Evolutionary conservation across 1,140 invertebrate species (phyloP).

Genomic region (Augochlora pura): DNA sequence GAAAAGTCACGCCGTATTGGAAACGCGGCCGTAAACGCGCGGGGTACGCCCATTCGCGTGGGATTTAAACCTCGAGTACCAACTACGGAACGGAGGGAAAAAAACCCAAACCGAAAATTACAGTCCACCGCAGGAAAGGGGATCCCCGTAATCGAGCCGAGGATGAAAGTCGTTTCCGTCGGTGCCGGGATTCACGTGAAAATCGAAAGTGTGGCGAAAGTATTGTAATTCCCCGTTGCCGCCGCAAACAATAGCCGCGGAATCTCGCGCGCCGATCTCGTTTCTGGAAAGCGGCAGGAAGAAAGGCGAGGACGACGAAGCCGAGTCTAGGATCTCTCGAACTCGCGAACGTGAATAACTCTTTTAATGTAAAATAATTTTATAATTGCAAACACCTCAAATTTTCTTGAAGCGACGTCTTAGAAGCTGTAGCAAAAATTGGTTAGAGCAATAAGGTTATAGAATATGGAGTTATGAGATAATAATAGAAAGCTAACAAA

Average conservation of each 20-base stretch:
- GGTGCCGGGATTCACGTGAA: constrained; percentile 48
- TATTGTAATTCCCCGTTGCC: constrained; percentile 45
- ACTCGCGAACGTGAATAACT: too few relatives aligned
- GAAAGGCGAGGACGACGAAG: too few relatives aligned
- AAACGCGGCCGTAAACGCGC: neutral
- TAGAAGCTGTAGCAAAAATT: too few relatives aligned
- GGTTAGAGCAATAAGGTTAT: too few relatives aligned
- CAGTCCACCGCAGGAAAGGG: constrained; percentile 7
- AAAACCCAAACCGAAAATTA: neutral
- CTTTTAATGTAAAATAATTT: too few relatives aligned
- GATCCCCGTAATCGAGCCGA: constrained; percentile 44
- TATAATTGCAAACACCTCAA: too few relatives aligned
- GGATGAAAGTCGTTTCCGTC: constrained; percentile 56
- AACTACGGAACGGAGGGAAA: neutral
- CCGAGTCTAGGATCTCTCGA: too few relatives aligned
- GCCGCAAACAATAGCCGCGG: constrained; percentile 40
- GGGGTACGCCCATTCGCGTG: neutral
- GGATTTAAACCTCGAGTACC: constrained; percentile 2
- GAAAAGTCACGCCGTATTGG: too few relatives aligned
- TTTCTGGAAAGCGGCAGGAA: constrained; percentile 44
- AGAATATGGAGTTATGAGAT: too few relatives aligned
- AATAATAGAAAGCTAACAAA: too few relatives aligned
- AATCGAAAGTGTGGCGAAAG: constrained; percentile 65
- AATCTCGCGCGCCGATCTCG: constrained; percentile 46
- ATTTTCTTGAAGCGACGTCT: too few relatives aligned